Percentiles rank a stretch among this genome's conserved stretches.
Conservation (phyloP, 2,113 vertebrate species). For the Ursus arctos region DNA sequence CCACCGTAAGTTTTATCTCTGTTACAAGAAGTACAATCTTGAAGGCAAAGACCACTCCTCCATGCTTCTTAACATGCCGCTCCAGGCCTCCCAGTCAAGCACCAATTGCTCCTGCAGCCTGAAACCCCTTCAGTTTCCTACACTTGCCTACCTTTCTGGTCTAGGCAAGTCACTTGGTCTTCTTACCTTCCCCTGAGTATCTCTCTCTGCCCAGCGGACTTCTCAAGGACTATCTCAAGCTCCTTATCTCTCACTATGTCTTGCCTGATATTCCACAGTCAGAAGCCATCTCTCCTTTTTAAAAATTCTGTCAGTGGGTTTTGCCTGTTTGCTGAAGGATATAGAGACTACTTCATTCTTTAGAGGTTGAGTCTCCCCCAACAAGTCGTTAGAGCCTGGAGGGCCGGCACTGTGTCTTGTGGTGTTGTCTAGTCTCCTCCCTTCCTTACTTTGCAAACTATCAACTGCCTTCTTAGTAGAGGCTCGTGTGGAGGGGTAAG, state of each 20-base stretch:
- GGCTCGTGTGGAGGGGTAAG: not conserved
- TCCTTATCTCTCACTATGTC: not conserved
- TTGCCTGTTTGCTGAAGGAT: constrained; percentile 8
- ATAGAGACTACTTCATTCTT: not conserved
- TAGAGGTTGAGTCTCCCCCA: not conserved
- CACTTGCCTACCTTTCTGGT: not conserved
- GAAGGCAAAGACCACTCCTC: no score
- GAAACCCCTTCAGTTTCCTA: not conserved
- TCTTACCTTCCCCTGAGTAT: not conserved
- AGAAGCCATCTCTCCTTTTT: not conserved
- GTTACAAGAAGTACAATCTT: not conserved
- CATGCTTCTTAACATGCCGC: not conserved
- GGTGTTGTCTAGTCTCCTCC: not conserved
- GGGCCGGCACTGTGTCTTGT: not conserved
- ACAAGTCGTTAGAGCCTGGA: not conserved
- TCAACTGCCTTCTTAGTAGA: not conserved
- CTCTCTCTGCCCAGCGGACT: not conserved
- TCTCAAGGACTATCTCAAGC: not conserved
- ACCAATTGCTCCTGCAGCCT: not conserved
- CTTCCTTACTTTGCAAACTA: not conserved
- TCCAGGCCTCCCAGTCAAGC: not conserved
- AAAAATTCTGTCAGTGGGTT: not conserved
- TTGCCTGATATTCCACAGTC: not conserved
- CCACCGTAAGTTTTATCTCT: not conserved
- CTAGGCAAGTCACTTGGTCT: not conserved